Evolutionary conservation across 2,113 vertebrate species (phyloP).

Genomic region (Apistogramma diplotaenia): DNA sequence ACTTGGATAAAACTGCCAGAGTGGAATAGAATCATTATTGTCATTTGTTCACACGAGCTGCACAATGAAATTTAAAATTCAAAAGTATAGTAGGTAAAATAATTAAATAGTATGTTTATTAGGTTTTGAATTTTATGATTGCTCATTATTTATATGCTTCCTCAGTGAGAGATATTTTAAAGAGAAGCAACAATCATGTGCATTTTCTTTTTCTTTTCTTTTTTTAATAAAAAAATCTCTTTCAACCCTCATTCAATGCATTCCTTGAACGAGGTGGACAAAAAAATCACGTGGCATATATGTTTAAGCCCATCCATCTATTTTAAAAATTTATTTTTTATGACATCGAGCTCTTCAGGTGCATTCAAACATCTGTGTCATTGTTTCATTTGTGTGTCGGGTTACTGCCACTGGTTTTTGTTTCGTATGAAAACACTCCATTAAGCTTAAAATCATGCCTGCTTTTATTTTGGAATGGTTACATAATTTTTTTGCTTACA

Average conservation of each 20-base stretch:
- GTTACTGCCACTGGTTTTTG: no score
- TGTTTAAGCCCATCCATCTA: not conserved
- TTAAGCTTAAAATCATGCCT: not conserved
- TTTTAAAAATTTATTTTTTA: not conserved
- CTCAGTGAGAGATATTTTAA: not conserved
- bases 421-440: not conserved
- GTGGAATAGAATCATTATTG: no score
- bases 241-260: not conserved
- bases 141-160: not conserved
- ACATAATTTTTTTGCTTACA: not conserved
- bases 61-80: no score
- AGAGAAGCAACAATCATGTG: no score
- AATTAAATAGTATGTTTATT: no score
- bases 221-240: not conserved
- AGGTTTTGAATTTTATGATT: not conserved
- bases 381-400: not conserved
- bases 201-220: no score
- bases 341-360: not conserved
- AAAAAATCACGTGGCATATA: not conserved
- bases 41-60: no score
- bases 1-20: not conserved
- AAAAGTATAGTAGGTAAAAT: no score
- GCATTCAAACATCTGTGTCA: no score
- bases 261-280: not conserved
- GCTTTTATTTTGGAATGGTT: accelerated